Evolutionary conservation across 2,113 vertebrate species (phyloP), one percentile per base, ranked within the genome.

Genomic region (Pedetes capensis): DNA sequence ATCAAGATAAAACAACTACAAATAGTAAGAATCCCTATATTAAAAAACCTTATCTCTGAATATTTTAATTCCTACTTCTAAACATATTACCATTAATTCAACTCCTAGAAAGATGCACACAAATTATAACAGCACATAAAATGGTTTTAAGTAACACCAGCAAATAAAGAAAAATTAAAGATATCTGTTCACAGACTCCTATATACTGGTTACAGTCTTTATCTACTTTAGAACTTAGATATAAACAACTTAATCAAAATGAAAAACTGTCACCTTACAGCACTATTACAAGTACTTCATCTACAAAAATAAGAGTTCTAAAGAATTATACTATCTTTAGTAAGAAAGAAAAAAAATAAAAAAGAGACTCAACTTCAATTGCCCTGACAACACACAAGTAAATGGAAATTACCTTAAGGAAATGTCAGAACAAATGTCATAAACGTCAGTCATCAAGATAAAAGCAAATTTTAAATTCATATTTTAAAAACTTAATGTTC

Each of bases 1-100:
- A 89, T 79, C 34, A 91, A 95, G 37, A 83, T n/a, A 88, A 96
- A 93, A 93, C 84, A 84, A 71, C 39, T 44, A 78, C 2, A 87
- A 79, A 80, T 49, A 74, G 37, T 84, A 94, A 74, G 32, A 66
- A 53, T 10, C 57, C 22, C 20, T 71, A 18, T 71, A 34, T 64
- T 39, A 51, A 53, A 68, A 68, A 27, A 63, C 27, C 64, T 93
- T 68, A 63, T 71, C 59, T 83, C 51, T 59, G 6, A 94, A 75
- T 10, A 63, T 92, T 87, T 84, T 90, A 92, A 75, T 37, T 75
- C 47, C 88, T 39, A 79, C 37, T 69, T 90, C 10, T 78, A 68
- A 92, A 8, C 37, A 42, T 71, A 75, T 13, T 37, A 82, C 32
- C 23, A 57, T 39, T 66, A 59, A 91, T 83, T 91, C 27, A 72